Conservation (phyloP, 2,888 invertebrate genomes). For the Nasonia oneida region DNA sequence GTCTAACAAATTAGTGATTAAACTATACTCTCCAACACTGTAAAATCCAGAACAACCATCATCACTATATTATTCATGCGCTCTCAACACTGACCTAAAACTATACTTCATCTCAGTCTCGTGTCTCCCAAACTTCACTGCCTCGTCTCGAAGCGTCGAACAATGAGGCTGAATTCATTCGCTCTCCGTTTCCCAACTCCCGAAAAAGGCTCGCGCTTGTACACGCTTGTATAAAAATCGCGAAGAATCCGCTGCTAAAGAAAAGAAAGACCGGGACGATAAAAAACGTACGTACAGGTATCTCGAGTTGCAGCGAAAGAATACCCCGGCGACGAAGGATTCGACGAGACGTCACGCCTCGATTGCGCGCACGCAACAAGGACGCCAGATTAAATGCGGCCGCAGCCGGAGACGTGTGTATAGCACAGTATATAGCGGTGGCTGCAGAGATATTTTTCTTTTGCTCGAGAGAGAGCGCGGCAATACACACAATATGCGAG, state of each 20-base stretch:
- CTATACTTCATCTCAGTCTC: not conserved
- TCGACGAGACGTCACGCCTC: constrained; percentile 39
- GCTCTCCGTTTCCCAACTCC: not conserved
- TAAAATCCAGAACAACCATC: not conserved
- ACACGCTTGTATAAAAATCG: constrained; percentile 1
- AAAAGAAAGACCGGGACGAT: not conserved
- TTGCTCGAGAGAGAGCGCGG: not conserved
- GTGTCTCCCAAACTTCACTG: not conserved
- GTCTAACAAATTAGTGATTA: not conserved
- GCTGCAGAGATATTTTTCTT: not conserved
- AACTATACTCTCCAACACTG: too few relatives aligned
- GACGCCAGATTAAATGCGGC: constrained; percentile 34
- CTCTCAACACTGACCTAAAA: not conserved
- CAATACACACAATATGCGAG: constrained; percentile 49
- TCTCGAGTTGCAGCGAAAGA: constrained; percentile 9
- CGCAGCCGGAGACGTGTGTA: not conserved
- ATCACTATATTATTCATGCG: not conserved
- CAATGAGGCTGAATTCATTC: not conserved
- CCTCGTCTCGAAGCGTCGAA: not conserved
- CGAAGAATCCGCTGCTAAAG: not conserved
- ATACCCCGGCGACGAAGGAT: constrained; percentile 34
- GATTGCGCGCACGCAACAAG: constrained; percentile 41
- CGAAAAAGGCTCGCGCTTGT: not conserved
- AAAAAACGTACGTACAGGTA: not conserved
- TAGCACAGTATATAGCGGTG: not conserved